Evolutionary conservation across 1,140 invertebrate species (phyloP).

Genomic region (Diachasmimorpha longicaudata): DNA sequence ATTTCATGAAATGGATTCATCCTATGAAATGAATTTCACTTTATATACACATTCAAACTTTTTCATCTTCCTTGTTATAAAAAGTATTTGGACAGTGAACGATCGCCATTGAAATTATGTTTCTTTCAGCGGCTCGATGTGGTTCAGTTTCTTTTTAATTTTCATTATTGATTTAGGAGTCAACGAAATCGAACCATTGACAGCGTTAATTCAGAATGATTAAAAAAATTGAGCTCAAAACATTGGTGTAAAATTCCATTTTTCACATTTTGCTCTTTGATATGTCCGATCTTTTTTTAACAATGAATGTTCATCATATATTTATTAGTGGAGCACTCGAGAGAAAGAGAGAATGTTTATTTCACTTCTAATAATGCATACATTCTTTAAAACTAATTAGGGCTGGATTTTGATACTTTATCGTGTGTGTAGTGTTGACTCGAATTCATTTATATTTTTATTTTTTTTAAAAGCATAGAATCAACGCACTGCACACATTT

Average conservation of each 20-base stretch:
- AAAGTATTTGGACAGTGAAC: constrained; percentile 21
- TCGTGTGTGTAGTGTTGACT: constrained; percentile 27
- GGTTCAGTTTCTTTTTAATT: constrained; percentile 3
- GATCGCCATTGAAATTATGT: neutral
- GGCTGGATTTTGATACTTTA: constrained; percentile 32
- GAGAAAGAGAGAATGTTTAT: constrained; percentile 19
- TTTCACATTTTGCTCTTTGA: constrained; percentile 43
- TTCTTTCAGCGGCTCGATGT: neutral
- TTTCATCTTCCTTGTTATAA: constrained; percentile 9
- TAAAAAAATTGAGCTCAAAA: constrained; percentile 55
- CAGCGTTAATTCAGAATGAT: constrained; percentile 30
- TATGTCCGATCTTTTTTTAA: constrained; percentile 49
- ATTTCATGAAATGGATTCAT: neutral
- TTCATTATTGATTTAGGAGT: neutral
- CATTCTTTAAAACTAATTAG: constrained; percentile 17
- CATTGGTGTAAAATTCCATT: constrained; percentile 49
- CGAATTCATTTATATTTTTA: constrained; percentile 36
- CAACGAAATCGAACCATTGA: constrained; percentile 7
- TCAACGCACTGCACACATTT: constrained; percentile 19
- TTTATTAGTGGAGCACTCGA: constrained; percentile 20
- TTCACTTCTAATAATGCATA: constrained; percentile 5
- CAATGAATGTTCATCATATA: constrained; percentile 18
- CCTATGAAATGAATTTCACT: neutral
- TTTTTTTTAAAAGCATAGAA: constrained; percentile 36
- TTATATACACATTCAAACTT: constrained; percentile 5